phyloP scores from a whole-genome alignment of 2,113 vertebrate species.

The Paedocypris sp. region DNA sequence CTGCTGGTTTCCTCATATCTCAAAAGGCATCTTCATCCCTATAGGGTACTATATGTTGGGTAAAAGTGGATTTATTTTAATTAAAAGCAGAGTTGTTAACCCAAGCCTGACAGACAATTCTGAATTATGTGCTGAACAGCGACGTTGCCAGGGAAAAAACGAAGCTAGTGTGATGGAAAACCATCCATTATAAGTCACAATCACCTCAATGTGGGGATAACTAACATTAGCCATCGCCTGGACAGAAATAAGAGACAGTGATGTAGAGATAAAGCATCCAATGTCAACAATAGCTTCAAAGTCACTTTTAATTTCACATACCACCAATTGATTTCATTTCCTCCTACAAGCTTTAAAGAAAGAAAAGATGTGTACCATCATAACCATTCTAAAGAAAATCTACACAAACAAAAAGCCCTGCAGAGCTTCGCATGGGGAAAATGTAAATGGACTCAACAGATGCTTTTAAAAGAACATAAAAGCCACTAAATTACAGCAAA shows the following conservation, averaged over 20 bases:
- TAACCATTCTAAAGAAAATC: too few species aligned
- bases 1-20: conserved; percentile 44
- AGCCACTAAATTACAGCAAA: conserved; percentile 1
- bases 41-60: conserved; percentile 42
- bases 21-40: conserved; percentile 29
- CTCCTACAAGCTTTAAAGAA: too few species aligned
- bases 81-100: conserved; percentile 58
- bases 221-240: too few species aligned
- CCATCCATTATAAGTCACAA: neutral
- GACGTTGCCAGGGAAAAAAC: neutral
- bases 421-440: neutral
- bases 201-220: too few species aligned
- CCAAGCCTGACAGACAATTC: conserved; percentile 42
- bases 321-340: too few species aligned
- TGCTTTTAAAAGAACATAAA: conserved; percentile 5
- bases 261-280: too few species aligned
- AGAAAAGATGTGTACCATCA: too few species aligned
- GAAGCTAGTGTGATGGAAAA: neutral
- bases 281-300: too few species aligned
- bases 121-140: conserved; percentile 30
- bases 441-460: conserved; percentile 9
- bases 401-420: too few species aligned
- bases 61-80: conserved; percentile 57
- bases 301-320: too few species aligned
- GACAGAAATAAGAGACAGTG: too few species aligned